Base-by-base conservation (phyloP, 1,140 invertebrate species). In the Dendrolimus punctatus region DNA sequence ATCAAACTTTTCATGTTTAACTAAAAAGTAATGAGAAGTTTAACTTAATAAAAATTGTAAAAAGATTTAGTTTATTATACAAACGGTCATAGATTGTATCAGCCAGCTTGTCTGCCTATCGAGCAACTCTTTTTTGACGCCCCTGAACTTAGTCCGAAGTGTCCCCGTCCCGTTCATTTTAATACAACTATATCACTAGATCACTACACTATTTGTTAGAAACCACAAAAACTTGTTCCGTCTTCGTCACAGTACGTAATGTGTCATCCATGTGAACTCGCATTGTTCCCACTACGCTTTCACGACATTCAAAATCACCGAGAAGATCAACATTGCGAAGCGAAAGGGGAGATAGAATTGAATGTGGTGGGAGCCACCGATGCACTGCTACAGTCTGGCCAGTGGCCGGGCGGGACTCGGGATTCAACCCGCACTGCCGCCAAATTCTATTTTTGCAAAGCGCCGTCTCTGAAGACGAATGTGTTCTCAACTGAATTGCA, bases 11-110 rank as follows among this genome's bases (percentile, higher is more conserved):
- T 23, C 23, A 23, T 23, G 23, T 2, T 23, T 23, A 23, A 2
- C 23, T 23, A 23, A 23, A n/a, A 46, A 9, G 46, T 37, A 23
- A 46, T 23, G 38, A 46, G 6, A 9, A 6, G 8, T 46, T 37
- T 36, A 4, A 46, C 4, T 37, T 36, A 36, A 6, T 46, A 46
- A 46, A 23, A 46, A 46, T 46, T 23, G 36, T 1, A 46, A 9
- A n/a, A 37, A 37, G 36, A 46, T 37, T 37, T 46, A 5, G 38
- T 39, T n/a, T 43, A 51, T 42, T 41, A 56, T 66, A 92, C 91
- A 90, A 86, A 94, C 93, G 71, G 93, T 95, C 93, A 95, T 94
- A 48, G 89, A 90, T 71, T 91, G 91, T 54, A 94, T 89, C 62
- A 92, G 88, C 52, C 91, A 83, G 65, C 90, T 92, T 0, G 91